Conservation (phyloP, 2,888 invertebrate species). For the Agrotis segetum region DNA sequence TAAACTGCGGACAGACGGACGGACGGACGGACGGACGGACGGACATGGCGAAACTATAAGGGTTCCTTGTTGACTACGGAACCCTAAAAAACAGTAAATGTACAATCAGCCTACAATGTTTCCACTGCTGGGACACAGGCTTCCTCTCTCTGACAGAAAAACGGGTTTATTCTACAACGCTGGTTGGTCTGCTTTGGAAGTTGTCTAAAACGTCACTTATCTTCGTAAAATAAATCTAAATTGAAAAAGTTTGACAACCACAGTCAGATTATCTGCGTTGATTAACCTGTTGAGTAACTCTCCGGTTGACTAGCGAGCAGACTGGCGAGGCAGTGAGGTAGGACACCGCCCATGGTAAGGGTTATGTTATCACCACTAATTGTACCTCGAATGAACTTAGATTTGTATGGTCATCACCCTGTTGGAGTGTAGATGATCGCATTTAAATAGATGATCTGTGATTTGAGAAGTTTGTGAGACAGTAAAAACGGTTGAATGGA, state of each 20-base stretch:
- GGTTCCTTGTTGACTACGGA: too few species aligned
- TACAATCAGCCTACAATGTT: too few species aligned
- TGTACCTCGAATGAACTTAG: background rate
- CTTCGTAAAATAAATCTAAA: background rate
- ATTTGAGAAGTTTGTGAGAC: background rate
- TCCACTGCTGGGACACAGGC: too few species aligned
- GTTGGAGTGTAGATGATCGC: background rate
- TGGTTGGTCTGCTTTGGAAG: too few species aligned
- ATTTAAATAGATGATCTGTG: background rate
- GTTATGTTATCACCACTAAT: constrained; percentile 38
- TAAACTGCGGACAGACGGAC: too few species aligned
- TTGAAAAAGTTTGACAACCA: constrained; percentile 36
- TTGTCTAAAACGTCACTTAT: too few species aligned
- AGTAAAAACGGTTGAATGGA: too few species aligned
- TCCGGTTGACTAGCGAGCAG: constrained; percentile 17
- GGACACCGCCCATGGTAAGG: constrained; percentile 26
- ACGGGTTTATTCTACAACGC: too few species aligned
- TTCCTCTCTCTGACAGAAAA: too few species aligned
- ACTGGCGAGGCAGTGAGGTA: constrained; percentile 2
- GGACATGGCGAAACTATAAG: too few species aligned
- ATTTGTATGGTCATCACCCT: constrained; percentile 1
- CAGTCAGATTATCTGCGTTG: constrained; percentile 43
- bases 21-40: too few species aligned
- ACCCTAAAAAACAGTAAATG: too few species aligned
- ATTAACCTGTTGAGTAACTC: constrained; percentile 55